phyloP scores from a whole-genome alignment of 2,888 invertebrate species.

The Stenolophus ochropezus region DNA sequence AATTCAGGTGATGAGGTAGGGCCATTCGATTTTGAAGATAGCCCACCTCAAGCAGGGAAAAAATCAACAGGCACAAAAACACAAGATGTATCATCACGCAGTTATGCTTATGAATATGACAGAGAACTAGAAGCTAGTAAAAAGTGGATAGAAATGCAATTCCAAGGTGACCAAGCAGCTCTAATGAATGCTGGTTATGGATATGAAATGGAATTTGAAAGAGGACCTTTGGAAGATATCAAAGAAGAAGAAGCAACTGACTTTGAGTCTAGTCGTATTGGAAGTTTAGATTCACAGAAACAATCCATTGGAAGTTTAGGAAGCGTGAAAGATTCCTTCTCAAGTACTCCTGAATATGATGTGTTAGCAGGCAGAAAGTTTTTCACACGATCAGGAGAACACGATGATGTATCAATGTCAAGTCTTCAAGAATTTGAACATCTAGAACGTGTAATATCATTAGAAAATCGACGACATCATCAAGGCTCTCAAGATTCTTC shows the following conservation, averaged over 20 bases:
- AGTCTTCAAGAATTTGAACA: conserved; percentile 96
- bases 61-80: conserved; percentile 66
- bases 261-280: conserved; percentile 86
- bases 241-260: conserved; percentile 94
- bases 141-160: conserved; percentile 93
- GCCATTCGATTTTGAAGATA: conserved; percentile 83
- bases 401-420: conserved; percentile 93
- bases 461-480: conserved; percentile 84
- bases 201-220: conserved; percentile 86
- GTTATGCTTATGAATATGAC: conserved; percentile 73
- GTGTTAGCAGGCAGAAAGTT: conserved; percentile 88
- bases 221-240: conserved; percentile 91
- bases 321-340: conserved; percentile 90
- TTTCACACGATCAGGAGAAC: conserved; percentile 87
- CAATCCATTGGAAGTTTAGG: conserved; percentile 85
- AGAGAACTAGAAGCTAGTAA: conserved; percentile 84
- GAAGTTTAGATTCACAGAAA: conserved; percentile 86
- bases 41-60: conserved; percentile 73
- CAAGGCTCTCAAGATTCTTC: conserved; percentile 91
- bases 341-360: conserved; percentile 95
- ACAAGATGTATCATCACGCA: conserved; percentile 70
- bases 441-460: conserved; percentile 87
- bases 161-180: conserved; percentile 81
- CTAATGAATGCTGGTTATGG: conserved; percentile 79
- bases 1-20: conserved; percentile 78